phyloP scores from a whole-genome alignment of 1,140 invertebrate genomes.

The Bombus turneri region DNA sequence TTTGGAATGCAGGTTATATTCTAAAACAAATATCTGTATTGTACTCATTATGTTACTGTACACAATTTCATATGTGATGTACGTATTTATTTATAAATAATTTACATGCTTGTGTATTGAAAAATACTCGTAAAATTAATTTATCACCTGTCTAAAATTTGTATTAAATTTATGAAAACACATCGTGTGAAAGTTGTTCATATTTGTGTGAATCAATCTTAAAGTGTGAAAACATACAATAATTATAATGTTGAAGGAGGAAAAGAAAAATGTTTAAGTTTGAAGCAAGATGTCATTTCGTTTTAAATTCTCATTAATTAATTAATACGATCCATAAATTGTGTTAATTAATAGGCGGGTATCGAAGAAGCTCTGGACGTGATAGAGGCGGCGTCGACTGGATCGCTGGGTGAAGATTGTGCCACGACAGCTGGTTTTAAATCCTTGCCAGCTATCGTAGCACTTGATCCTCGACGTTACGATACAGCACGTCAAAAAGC shows the following conservation, averaged over 20 bases:
- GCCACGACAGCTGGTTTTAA: constrained; percentile 86
- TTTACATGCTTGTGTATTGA: neutral
- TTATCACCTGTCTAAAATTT: neutral
- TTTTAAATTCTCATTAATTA: neutral
- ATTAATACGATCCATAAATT: neutral
- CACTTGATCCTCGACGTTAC: constrained; percentile 86
- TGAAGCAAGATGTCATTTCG: no score
- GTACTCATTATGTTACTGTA: no score
- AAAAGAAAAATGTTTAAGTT: neutral
- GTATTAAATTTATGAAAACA: neutral
- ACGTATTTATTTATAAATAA: neutral
- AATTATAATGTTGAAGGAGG: neutral
- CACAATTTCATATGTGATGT: no score
- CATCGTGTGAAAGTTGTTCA: neutral
- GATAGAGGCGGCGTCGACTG: constrained; percentile 88
- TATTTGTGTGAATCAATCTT: neutral
- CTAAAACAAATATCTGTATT: neutral
- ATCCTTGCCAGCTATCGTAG: constrained; percentile 83
- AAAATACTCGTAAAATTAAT: neutral
- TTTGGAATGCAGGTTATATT: neutral
- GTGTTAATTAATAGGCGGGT: constrained; percentile 64
- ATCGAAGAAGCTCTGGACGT: constrained; percentile 87
- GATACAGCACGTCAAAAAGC: constrained; percentile 88
- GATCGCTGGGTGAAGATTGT: constrained; percentile 88
- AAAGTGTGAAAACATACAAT: neutral